Base-by-base conservation (phyloP, 2,888 invertebrate genomes). In the Uropetala carovei region DNA sequence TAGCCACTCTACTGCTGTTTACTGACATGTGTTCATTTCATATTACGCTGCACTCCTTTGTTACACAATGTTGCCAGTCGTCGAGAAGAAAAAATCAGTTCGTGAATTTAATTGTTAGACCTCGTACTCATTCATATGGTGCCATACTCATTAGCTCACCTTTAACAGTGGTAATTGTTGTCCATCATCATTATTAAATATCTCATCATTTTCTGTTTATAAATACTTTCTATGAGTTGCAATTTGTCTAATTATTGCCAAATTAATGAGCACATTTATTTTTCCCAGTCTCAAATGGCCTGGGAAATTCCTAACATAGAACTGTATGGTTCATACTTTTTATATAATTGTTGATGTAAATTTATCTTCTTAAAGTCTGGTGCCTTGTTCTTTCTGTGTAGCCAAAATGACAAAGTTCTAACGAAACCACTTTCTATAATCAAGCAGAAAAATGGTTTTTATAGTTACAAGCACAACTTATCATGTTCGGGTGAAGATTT, bases 371-470 rank as follows among this genome's bases (percentile, higher is more conserved):
- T 86, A 56, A 56, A 60, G n/a, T 89, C 89, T 89, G 64, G 64
- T 89, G 89, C 89, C 89, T 89, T 89, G 64, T 89, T 89, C 64
- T 68, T 64, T 30, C 60, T 89, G 43, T 13, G 22, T 22, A 27
- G 64, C 89, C 18, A 43, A 60, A 68, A 89, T 64, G n/a, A 89
- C 64, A 43, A 43, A 11, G 60, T 60, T 68, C 64, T 64, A 27
- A 58, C 43, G 43, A 89, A 89, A n/a, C 43, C 18, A 30, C n/a
- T 68, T 43, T 89, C 86, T 64, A n/a, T 56, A 7, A 18, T 10
- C n/a, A n/a, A 43, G 16, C 14, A 8, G 13, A 83, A 5, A 81
- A 7, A 83, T 30, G 18, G n/a, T 68, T 89, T 89, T n/a, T 18
- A 83, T n/a, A 14, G 18, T 83, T 75, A 14, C 75, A 75, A 75